Conservation (phyloP, 2,888 invertebrate species). For the Hyalella azteca region DNA sequence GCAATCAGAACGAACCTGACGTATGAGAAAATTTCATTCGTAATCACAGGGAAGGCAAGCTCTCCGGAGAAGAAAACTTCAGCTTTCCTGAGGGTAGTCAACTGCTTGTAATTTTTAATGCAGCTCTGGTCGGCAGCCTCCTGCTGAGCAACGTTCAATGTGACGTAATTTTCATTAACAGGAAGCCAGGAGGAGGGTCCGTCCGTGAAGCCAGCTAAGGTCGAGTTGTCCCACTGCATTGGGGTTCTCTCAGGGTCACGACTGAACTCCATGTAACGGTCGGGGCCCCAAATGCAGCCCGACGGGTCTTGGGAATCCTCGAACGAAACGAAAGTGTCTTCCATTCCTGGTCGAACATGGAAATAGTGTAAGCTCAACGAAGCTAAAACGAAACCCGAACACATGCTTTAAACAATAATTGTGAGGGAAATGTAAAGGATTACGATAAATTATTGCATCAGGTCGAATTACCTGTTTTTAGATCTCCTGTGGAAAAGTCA, state of each 20-base stretch:
- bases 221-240: constrained; percentile 75
- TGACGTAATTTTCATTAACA: constrained; percentile 69
- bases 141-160: constrained; percentile 69
- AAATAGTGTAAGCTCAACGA: background rate
- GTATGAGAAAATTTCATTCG: constrained; percentile 50
- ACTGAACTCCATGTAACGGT: constrained; percentile 68
- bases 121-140: constrained; percentile 66
- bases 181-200: constrained; percentile 72
- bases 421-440: no score
- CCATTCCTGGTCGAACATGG: constrained; percentile 69
- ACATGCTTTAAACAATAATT: no score
- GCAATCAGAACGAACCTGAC: no score
- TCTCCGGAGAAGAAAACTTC: constrained; percentile 49
- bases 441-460: no score
- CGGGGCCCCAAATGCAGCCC: constrained; percentile 65
- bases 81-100: constrained; percentile 67
- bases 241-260: constrained; percentile 80
- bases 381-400: no score
- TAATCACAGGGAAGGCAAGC: constrained; percentile 44
- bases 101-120: constrained; percentile 68
- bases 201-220: constrained; percentile 70
- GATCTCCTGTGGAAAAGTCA: no score
- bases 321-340: constrained; percentile 47
- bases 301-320: constrained; percentile 52
- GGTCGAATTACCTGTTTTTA: no score